These are phyloP conservation scores for Dipodomys merriami DNA, from an alignment of 2,113 vertebrate species.

Conservation along the genomic window DNA sequence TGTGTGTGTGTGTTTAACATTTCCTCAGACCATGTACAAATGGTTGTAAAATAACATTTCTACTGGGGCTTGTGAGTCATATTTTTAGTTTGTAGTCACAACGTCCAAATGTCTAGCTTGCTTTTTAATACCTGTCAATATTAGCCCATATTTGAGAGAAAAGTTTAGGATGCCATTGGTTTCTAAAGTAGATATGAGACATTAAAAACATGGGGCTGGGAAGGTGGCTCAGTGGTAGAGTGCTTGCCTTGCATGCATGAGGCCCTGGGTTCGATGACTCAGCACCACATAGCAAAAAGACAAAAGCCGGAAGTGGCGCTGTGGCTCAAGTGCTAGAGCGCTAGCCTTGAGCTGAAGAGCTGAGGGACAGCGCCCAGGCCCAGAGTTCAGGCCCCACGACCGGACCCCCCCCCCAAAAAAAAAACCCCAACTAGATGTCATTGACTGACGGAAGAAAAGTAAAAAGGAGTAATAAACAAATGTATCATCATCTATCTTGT, in stretches of 20 bases:
- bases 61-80: neutral
- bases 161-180: neutral
- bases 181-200: neutral
- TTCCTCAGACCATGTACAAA: neutral
- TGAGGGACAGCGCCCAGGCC: no score
- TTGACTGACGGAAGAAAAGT: neutral
- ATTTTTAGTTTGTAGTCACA: neutral
- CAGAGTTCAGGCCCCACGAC: no score
- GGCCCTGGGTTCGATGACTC: no score
- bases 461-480: neutral
- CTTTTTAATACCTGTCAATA: neutral
- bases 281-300: no score
- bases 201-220: neutral
- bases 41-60: neutral
- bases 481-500: neutral
- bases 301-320: no score
- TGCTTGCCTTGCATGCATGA: no score
- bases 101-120: fast-evolving
- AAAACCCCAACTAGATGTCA: neutral
- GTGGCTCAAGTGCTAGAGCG: no score
- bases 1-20: neutral
- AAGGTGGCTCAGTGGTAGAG: no score
- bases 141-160: neutral
- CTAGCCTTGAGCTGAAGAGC: no score
- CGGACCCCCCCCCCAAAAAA: no score